Conservation (phyloP, 1,140 invertebrate species). For the Potamilus streckersoni region DNA sequence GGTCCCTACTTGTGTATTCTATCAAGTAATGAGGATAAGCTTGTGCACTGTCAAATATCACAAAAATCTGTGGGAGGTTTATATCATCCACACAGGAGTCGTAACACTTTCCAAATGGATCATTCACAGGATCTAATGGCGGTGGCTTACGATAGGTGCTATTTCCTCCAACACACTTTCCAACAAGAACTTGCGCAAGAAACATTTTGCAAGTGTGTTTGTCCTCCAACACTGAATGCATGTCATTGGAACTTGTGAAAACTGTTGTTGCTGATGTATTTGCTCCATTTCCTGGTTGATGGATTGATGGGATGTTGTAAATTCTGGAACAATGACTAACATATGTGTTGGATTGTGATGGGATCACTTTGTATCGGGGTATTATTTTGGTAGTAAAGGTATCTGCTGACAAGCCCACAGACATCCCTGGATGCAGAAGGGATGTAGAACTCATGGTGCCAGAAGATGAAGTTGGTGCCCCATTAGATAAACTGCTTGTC, state of each 20-base stretch:
- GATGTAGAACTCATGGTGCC: neutral
- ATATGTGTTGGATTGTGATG: neutral
- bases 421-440: neutral
- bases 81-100: slow-evolving; percentile 53
- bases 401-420: neutral
- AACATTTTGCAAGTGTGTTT: slow-evolving; percentile 32
- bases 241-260: slow-evolving; percentile 4
- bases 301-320: neutral
- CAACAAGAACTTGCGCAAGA: slow-evolving; percentile 42
- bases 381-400: neutral
- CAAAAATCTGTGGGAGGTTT: slow-evolving; percentile 45
- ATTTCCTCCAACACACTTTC: slow-evolving; percentile 15
- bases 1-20: slow-evolving; percentile 31
- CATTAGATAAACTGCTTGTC: too few relatives aligned
- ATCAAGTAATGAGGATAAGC: slow-evolving; percentile 57
- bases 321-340: too few relatives aligned
- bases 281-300: neutral
- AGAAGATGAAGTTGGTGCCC: too few relatives aligned
- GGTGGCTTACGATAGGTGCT: slow-evolving; percentile 31
- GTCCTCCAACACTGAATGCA: slow-evolving; percentile 8
- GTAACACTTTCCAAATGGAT: slow-evolving; percentile 36
- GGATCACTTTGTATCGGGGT: neutral
- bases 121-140: slow-evolving; percentile 16
- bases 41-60: slow-evolving; percentile 55
- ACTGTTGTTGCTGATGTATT: slow-evolving; percentile 3